Evolutionary conservation across 2,888 invertebrate genomes (phyloP), one percentile per base, ranked within the genome.

Genomic region (Dusona sp.): DNA sequence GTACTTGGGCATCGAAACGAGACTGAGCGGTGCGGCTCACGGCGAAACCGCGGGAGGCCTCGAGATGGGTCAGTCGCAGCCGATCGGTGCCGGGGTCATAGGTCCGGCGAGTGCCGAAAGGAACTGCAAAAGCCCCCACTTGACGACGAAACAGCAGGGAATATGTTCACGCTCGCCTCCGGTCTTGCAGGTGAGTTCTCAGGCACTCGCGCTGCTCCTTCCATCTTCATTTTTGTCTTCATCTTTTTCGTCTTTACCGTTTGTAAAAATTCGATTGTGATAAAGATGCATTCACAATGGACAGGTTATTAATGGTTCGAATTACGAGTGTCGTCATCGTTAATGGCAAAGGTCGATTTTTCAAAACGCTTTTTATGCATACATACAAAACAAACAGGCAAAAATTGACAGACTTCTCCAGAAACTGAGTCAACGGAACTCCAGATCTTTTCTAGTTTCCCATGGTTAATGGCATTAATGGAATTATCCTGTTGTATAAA

Each of bases 91-190:
- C 87, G 94, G 94, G 89, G 93, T 94, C 89, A 92, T 94, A 89
- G 94, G 94, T 45, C 94, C 94, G 67, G 93, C 93, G 74, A 94
- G 93, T 89, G 94, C 94, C 87, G 94, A 94, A 89, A 92, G 91
- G 89, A 92, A 92, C 90, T 94, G 94, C 90, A 94, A 94, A 89
- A 94, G 92, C 89, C 88, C 91, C 83, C 93, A 94, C 90, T 92
- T 94, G 88, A 94, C 93, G 82, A 88, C 90, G 86, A 94, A 94
- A 89, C 94, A 94, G 90, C 94, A 94, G 91, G 90, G 91, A 83
- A 94, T 94, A 89, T 94, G 94, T 90, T 90, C 92, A 84, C 92
- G 93, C 90, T 94, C 93, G 85, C 94, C 94, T 70, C 92, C 92
- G 81, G 92, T 94, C 83, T 90, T 94, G 75, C 94, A 94, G 93